phyloP scores from a whole-genome alignment of 2,797 vertebrate genomes.

The Poeciliopsis turneri region DNA sequence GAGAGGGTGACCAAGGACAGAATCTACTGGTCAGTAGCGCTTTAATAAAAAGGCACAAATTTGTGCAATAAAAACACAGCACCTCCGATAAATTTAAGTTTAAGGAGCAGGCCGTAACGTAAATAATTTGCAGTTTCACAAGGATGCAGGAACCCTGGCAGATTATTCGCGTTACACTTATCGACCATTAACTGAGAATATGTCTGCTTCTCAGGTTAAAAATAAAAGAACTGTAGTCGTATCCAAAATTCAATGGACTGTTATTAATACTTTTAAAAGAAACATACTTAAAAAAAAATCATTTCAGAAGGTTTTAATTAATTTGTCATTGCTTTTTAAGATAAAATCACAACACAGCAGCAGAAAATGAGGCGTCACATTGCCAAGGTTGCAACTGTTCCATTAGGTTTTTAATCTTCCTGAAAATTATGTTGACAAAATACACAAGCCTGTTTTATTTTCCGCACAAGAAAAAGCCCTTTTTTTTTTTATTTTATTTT shows the following conservation, averaged over 20 bases:
- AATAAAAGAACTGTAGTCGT: neutral
- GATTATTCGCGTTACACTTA: neutral
- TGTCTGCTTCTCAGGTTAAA: neutral
- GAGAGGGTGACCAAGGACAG: slow-evolving; percentile 92
- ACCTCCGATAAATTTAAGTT: neutral
- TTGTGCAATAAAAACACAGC: neutral
- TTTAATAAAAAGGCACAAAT: neutral
- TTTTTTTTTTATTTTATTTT: neutral
- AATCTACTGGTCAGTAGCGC: slow-evolving; percentile 88
- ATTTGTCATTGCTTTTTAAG: neutral
- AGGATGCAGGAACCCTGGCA: neutral
- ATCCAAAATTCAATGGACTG: neutral
- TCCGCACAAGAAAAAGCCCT: neutral
- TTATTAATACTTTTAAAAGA: neutral
- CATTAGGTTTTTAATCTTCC: neutral
- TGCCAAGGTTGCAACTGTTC: neutral
- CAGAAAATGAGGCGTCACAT: neutral
- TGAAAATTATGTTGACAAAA: neutral
- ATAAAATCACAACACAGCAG: neutral
- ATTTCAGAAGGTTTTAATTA: neutral
- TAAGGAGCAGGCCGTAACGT: no score
- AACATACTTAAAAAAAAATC: neutral
- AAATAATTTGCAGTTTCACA: neutral
- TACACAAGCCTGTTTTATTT: neutral
- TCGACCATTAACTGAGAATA: neutral